Percentiles rank a stretch among this genome's conserved stretches.
These are phyloP conservation scores for Eulithis testata DNA, from an alignment of 2,888 invertebrate species.

Conservation along the genomic window DNA sequence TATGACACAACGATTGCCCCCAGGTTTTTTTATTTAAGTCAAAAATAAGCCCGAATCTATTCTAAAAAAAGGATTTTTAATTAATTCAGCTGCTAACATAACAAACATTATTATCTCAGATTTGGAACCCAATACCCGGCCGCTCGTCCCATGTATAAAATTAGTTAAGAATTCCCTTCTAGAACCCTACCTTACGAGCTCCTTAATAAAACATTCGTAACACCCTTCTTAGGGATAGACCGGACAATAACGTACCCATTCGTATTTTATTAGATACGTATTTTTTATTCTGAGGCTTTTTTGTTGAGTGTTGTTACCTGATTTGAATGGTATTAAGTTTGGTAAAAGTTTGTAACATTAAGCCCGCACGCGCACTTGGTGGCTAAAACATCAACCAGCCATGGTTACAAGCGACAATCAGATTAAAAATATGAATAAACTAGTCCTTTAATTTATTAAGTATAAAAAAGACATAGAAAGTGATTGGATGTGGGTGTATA, in stretches of 20 bases:
- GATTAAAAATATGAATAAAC: too few species aligned
- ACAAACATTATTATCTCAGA: constrained; percentile 10
- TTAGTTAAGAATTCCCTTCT: constrained; percentile 40
- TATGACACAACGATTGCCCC: too few species aligned
- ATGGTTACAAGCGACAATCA: too few species aligned
- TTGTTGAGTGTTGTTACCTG: too few species aligned
- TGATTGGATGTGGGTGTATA: not conserved
- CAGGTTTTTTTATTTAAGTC: too few species aligned
- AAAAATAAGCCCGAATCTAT: not conserved
- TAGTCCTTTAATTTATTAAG: too few species aligned
- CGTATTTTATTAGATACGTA: not conserved
- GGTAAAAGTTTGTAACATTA: too few species aligned
- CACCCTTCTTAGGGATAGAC: constrained; percentile 40
- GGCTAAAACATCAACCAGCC: too few species aligned
- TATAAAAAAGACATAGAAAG: not conserved
- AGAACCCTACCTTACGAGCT: constrained; percentile 16
- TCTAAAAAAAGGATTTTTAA: not conserved
- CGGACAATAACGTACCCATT: not conserved
- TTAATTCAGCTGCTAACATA: not conserved
- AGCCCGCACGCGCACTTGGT: too few species aligned
- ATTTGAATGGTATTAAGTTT: too few species aligned
- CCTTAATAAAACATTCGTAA: constrained; percentile 52
- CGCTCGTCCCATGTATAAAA: constrained; percentile 39
- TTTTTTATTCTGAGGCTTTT: too few species aligned
- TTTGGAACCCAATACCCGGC: constrained; percentile 10